A percentile compares a stretch with the other conserved stretches of the same genome.
Conservation (phyloP, 1,140 invertebrate species). For the Rhopalosiphum maidis region DNA sequence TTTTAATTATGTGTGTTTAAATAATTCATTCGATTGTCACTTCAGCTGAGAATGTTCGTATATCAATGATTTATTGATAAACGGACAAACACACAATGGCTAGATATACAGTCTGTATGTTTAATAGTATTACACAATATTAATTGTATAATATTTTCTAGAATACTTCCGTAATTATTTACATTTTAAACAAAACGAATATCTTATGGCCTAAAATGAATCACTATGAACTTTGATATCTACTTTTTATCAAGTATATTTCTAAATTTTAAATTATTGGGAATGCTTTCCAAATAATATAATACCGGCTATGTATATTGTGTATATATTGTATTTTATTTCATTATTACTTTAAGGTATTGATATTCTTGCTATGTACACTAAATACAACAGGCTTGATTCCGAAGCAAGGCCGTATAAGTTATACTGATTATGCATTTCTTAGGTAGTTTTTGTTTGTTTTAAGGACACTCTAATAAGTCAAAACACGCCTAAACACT, state of each 20-base stretch:
- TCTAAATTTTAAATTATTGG: neutral
- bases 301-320: neutral
- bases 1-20: neutral
- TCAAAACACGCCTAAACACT: conserved; percentile 44
- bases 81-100: neutral
- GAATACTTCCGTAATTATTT: neutral
- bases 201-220: too few species aligned
- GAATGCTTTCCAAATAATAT: neutral
- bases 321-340: conserved; percentile 26
- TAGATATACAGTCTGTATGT: neutral
- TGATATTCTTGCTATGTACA: conserved; percentile 37
- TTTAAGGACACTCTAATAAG: conserved; percentile 51
- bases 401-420: conserved; percentile 11
- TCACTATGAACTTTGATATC: neutral
- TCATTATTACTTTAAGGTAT: neutral
- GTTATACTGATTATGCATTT: conserved; percentile 48
- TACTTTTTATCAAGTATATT: neutral
- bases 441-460: conserved; percentile 37
- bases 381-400: conserved; percentile 41
- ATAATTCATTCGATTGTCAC: neutral
- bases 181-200: neutral
- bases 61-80: neutral
- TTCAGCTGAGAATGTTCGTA: neutral
- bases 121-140: neutral
- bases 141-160: neutral